These are phyloP conservation scores for Diplodus puntazzo DNA, from an alignment of 2,797 vertebrate species.

Conservation along the genomic window DNA sequence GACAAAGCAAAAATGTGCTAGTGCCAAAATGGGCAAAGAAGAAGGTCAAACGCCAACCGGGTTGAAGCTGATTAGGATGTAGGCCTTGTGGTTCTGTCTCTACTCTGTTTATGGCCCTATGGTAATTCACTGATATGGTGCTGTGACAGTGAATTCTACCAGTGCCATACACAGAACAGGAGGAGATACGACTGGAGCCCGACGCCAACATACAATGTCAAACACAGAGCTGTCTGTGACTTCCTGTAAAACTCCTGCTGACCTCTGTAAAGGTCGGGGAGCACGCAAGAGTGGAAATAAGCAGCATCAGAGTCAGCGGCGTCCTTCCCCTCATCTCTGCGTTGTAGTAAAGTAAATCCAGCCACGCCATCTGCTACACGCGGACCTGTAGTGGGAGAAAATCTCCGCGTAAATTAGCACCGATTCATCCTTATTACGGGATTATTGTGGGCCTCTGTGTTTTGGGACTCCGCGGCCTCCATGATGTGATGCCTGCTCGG, in stretches of 20 bases:
- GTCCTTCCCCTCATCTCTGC: slow-evolving; percentile 40
- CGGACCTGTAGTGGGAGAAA: slow-evolving; percentile 1
- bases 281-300: slow-evolving; percentile 15
- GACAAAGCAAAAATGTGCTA: slow-evolving; percentile 99
- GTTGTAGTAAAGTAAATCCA: slow-evolving; percentile 55
- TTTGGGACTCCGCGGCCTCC: slow-evolving; percentile 33
- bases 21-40: slow-evolving; percentile 99
- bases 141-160: slow-evolving; percentile 99
- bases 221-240: not conserved
- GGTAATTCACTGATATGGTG: slow-evolving; percentile 99
- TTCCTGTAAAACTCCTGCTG: not conserved
- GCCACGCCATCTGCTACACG: slow-evolving; percentile 52
- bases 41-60: not conserved
- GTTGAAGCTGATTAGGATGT: not conserved
- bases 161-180: slow-evolving; percentile 99
- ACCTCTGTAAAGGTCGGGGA: slow-evolving; percentile 4
- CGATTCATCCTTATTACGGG: not conserved
- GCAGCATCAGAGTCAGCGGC: not conserved
- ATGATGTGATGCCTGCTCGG: slow-evolving; percentile 6
- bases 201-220: not conserved
- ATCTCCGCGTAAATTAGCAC: not conserved
- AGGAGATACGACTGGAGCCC: slow-evolving; percentile 85
- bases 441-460: slow-evolving; percentile 4
- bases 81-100: slow-evolving; percentile 92
- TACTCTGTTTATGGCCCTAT: slow-evolving; percentile 99